phyloP scores from a whole-genome alignment of 2,888 invertebrate genomes.

The Ommatoiulus sabulosus region DNA sequence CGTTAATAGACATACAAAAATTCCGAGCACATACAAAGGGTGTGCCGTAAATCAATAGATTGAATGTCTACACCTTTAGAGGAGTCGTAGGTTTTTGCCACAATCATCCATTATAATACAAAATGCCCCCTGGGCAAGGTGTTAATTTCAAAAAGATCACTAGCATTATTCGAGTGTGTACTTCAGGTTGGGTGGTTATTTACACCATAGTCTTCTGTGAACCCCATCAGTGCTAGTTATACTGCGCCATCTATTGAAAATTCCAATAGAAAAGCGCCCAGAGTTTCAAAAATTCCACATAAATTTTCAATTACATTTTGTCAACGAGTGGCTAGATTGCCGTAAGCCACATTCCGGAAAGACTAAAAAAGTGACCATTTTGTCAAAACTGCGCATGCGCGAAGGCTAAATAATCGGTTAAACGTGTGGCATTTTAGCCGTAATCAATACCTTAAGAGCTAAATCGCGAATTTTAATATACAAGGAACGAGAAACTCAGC shows the following conservation, averaged over 20 bases:
- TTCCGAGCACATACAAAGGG: neutral
- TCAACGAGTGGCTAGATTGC: too few relatives aligned
- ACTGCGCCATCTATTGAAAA: conserved; percentile 5
- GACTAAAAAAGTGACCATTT: too few relatives aligned
- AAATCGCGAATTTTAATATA: too few relatives aligned
- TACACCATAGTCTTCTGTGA: neutral
- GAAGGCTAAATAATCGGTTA: too few relatives aligned
- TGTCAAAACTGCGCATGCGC: too few relatives aligned
- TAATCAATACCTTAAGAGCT: too few relatives aligned
- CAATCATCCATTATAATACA: neutral
- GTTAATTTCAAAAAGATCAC: neutral
- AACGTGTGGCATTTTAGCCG: too few relatives aligned
- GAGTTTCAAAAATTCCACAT: too few relatives aligned
- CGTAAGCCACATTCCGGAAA: too few relatives aligned
- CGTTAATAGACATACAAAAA: neutral
- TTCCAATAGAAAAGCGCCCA: too few relatives aligned
- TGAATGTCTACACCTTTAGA: neutral
- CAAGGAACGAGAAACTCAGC: too few relatives aligned
- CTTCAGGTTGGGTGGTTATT: neutral
- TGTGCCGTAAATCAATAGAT: neutral
- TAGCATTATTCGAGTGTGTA: neutral
- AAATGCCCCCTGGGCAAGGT: neutral
- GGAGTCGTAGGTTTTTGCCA: neutral
- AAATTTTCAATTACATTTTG: too few relatives aligned
- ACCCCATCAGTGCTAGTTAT: neutral